A percentile compares a stretch with the other conserved stretches of the same genome.
These are phyloP conservation scores for Myrmophylax atrothorax DNA, from an alignment of 2,113 vertebrate genomes.

Conservation along the genomic window DNA sequence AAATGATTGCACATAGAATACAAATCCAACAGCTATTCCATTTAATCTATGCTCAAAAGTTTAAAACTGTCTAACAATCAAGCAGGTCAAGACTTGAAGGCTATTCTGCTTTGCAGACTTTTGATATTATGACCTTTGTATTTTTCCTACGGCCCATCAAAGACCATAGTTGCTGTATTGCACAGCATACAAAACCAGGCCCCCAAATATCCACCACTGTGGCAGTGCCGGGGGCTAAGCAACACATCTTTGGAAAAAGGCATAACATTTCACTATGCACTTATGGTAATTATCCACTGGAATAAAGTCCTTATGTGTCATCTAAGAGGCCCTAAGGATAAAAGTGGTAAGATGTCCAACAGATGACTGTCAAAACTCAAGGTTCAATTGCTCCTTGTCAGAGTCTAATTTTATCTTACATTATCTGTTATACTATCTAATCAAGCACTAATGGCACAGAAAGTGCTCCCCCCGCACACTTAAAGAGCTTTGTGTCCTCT, in stretches of 20 bases:
- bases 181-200: not conserved
- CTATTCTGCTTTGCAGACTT: not conserved
- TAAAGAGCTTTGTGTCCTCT: slow-evolving; percentile 62
- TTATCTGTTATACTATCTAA: slow-evolving; percentile 61
- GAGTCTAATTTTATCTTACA: slow-evolving; percentile 57
- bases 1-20: not conserved
- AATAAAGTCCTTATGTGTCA: slow-evolving; percentile 16
- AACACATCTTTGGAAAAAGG: not conserved
- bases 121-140: not conserved
- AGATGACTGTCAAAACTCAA: slow-evolving; percentile 46
- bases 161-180: not conserved
- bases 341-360: slow-evolving; percentile 22
- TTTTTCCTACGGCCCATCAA: not conserved
- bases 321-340: slow-evolving; percentile 7
- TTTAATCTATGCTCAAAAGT: not conserved
- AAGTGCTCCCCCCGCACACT: slow-evolving; percentile 47
- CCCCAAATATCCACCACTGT: not conserved
- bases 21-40: not conserved
- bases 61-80: not conserved
- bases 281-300: slow-evolving; percentile 33
- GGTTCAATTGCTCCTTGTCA: slow-evolving; percentile 59
- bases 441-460: slow-evolving; percentile 57
- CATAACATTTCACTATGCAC: slow-evolving; percentile 15
- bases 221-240: not conserved
- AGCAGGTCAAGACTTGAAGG: not conserved